phyloP scores from a whole-genome alignment of 23 tunicate species.

The Clavelina lepadiformis region DNA sequence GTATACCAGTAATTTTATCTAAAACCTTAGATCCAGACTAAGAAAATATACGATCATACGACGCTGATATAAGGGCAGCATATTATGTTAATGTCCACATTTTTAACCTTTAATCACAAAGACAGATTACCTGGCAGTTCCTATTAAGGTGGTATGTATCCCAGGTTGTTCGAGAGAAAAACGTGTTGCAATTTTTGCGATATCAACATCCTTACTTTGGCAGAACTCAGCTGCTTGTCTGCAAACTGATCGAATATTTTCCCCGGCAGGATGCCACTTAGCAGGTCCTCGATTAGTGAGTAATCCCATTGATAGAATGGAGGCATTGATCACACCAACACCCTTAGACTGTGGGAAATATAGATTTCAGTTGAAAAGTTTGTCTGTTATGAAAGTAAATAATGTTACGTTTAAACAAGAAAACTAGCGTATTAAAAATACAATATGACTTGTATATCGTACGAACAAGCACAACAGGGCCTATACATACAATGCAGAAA shows the following conservation, averaged over 20 bases:
- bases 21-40: too few species aligned
- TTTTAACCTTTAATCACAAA: too few species aligned
- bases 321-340: constrained; percentile 79
- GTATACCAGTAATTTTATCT: too few species aligned
- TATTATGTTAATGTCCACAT: neutral
- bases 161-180: constrained; percentile 32
- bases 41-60: too few species aligned
- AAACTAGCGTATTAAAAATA: neutral
- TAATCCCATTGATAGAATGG: constrained; percentile 80
- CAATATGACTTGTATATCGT: neutral
- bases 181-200: constrained; percentile 29
- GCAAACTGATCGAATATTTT: constrained; percentile 35
- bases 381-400: neutral
- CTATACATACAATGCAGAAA: too few species aligned
- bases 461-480: too few species aligned
- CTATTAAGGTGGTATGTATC: constrained; percentile 34
- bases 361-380: neutral
- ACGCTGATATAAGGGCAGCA: too few species aligned
- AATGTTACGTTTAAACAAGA: neutral
- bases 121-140: constrained; percentile 35
- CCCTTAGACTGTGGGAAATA: constrained; percentile 40
- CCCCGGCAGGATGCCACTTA: constrained; percentile 83
- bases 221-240: constrained; percentile 56
- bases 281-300: constrained; percentile 66
- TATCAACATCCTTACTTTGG: constrained; percentile 32